A percentile compares a stretch with the other conserved stretches of the same genome.
Conservation (phyloP, 2,888 invertebrate genomes). For the Drosophila kuntzei region DNA sequence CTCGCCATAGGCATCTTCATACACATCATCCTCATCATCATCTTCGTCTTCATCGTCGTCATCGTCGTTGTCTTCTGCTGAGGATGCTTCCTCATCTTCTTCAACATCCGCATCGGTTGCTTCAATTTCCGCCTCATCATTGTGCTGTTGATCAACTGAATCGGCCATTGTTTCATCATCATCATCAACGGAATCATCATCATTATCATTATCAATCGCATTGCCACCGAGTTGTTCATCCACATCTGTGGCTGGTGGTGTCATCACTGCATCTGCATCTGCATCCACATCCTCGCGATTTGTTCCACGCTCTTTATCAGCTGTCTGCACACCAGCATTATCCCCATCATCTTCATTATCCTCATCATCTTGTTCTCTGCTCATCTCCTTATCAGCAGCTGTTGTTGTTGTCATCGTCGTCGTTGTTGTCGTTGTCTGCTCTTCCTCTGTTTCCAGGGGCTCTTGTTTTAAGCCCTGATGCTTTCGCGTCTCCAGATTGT, state of each 20-base stretch:
- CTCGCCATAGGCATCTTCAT: slow-evolving; percentile 74
- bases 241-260: slow-evolving; percentile 70
- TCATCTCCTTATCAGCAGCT: slow-evolving; percentile 18
- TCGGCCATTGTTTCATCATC: slow-evolving; percentile 77
- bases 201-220: slow-evolving; percentile 58
- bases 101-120: slow-evolving; percentile 73
- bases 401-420: slow-evolving; percentile 64
- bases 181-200: slow-evolving; percentile 45
- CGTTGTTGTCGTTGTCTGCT: slow-evolving; percentile 51
- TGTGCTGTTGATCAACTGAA: slow-evolving; percentile 67
- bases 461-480: slow-evolving; percentile 43
- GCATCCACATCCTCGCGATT: slow-evolving; percentile 43
- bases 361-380: slow-evolving; percentile 33
- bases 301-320: slow-evolving; percentile 24
- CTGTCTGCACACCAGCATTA: not conserved
- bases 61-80: slow-evolving; percentile 51
- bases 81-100: slow-evolving; percentile 53
- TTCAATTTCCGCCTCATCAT: slow-evolving; percentile 69
- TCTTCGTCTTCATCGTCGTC: slow-evolving; percentile 57
- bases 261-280: slow-evolving; percentile 68
- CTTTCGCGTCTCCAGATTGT: slow-evolving; percentile 2
- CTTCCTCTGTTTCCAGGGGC: slow-evolving; percentile 52
- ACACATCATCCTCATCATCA: slow-evolving; percentile 61
- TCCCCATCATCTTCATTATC: slow-evolving; percentile 33
- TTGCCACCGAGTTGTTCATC: slow-evolving; percentile 56